Base-by-base conservation (phyloP, 2,888 invertebrate species). In the Syritta pipiens region DNA sequence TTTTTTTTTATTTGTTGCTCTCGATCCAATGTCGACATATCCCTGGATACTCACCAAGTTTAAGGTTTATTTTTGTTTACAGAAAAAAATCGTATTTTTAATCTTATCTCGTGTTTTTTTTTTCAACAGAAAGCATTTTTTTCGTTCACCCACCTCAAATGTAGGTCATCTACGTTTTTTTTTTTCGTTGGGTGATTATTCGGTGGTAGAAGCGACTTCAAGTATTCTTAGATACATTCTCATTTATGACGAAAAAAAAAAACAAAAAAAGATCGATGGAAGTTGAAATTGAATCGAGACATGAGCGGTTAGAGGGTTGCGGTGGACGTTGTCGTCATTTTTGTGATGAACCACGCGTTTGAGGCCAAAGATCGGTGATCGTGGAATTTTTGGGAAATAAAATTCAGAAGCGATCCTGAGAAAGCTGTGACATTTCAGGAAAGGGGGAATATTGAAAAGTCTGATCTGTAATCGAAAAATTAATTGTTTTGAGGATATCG, bases 11-110 rank as follows among this genome's bases (percentile, higher is more conserved):
- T 57, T 37, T 48, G 40, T 62, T 77, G 63, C 65, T 74, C 69
- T 57, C 63, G 55, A 81, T 79, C 81, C 72, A 81, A 82, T 81
- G 76, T 82, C 81, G 81, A 81, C 84, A 85, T 82, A 85, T 85
- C 86, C 85, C 85, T 85, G 85, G 85, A 85, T 83, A 84, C 85
- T 77, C 83, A 86, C 85, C 85, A 85, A 86, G 86, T 85, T 85
- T 85, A 85, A 85, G 86, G 85, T 86, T 85, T 85, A 85, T 85
- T 86, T 85, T 85, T 85, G 85, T 85, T 86, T 86, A 85, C 85
- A 83, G 82, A 83, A 35, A 51, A 69, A 35, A 71, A 59, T 35
- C 44, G 49, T 44, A 72, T 59, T 40, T 74, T 72, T 75, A 82
- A 81, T 81, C 82, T 81, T 82, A 82, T 81, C 77, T 76, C 28